phyloP scores from a whole-genome alignment of 2,888 invertebrate species.

The Sphaerophoria taeniata region DNA sequence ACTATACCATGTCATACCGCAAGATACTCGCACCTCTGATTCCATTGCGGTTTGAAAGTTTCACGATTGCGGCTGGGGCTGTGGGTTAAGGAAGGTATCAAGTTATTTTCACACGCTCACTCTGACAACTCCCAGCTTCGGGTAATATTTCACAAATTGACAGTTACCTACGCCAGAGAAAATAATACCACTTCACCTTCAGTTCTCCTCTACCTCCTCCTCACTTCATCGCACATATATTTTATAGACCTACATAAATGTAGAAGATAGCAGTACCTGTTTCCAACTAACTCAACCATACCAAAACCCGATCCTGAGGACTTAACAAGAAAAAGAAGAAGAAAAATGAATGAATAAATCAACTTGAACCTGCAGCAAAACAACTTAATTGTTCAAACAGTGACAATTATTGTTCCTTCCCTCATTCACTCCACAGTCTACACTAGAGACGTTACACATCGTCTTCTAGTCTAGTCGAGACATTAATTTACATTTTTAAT shows the following conservation, averaged over 20 bases:
- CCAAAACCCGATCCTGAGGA: constrained; percentile 5
- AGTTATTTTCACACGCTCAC: constrained; percentile 56
- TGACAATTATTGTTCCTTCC: constrained; percentile 34
- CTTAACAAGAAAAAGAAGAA: constrained; percentile 9
- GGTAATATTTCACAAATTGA: constrained; percentile 52
- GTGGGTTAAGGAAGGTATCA: constrained; percentile 44
- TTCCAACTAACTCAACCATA: not conserved
- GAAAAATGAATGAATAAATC: constrained; percentile 66
- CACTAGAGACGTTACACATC: not conserved
- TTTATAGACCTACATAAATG: too few species aligned
- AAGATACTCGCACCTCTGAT: constrained; percentile 17
- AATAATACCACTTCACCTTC: not conserved
- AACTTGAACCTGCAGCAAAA: constrained; percentile 58
- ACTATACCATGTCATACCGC: constrained; percentile 28
- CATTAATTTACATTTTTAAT: constrained; percentile 42
- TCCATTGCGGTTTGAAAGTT: constrained; percentile 23
- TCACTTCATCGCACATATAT: too few species aligned
- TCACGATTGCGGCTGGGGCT: not conserved
- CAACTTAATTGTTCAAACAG: constrained; percentile 57
- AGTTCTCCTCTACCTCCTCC: too few species aligned
- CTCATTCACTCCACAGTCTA: not conserved
- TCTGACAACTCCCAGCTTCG: not conserved
- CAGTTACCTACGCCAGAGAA: constrained; percentile 38
- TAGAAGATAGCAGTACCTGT: too few species aligned
- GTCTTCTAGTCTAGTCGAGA: not conserved